These are phyloP conservation scores for Dione juno DNA, from an alignment of 2,888 invertebrate genomes.

Conservation along the genomic window DNA sequence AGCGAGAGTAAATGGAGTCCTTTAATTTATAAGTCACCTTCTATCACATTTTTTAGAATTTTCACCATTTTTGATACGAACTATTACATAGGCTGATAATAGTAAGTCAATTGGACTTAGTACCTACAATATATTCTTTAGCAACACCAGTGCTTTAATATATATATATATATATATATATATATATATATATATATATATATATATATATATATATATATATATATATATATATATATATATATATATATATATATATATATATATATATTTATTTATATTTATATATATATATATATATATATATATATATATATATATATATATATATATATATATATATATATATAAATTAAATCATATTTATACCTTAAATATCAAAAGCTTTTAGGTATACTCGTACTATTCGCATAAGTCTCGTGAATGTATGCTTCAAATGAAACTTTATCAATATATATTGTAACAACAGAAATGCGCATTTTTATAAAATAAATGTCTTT, in stretches of 20 bases:
- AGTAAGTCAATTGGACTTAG: slow-evolving; percentile 15
- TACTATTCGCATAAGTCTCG: slow-evolving; percentile 52
- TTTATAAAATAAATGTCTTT: slow-evolving; percentile 77
- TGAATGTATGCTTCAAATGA: slow-evolving; percentile 65
- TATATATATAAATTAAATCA: slow-evolving; percentile 27
- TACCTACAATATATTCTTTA: background rate
- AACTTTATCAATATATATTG: slow-evolving; percentile 53
- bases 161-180: slow-evolving; percentile 15
- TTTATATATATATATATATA: too few species aligned
- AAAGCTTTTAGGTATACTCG: slow-evolving; percentile 52
- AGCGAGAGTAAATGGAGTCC: background rate
- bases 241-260: too few species aligned
- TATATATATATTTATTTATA: too few species aligned
- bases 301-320: too few species aligned
- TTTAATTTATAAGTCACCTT: background rate
- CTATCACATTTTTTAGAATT: background rate
- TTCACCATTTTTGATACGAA: slow-evolving; percentile 23
- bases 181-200: too few species aligned
- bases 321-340: too few species aligned
- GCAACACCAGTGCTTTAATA: slow-evolving; percentile 22
- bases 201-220: too few species aligned
- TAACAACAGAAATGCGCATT: slow-evolving; percentile 67
- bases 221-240: too few species aligned
- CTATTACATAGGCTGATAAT: slow-evolving; percentile 1
- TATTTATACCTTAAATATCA: slow-evolving; percentile 27